phyloP scores from a whole-genome alignment of 2,113 vertebrate genomes.

The Oceanodroma tethys region DNA sequence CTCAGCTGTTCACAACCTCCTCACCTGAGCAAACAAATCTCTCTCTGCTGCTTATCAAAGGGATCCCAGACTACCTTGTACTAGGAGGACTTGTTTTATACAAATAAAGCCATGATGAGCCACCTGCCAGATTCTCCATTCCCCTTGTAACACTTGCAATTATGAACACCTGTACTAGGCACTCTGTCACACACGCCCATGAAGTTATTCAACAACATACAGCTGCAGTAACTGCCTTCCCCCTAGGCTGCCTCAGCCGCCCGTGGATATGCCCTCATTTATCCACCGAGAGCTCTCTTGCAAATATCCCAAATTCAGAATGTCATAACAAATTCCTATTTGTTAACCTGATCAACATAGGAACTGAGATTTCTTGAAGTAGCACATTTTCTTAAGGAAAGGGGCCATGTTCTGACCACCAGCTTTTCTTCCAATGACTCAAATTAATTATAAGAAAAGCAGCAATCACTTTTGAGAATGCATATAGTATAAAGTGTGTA shows the following conservation, averaged over 20 bases:
- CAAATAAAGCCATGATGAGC: background rate
- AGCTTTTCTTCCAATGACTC: background rate
- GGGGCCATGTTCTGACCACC: background rate
- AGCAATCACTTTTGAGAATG: background rate
- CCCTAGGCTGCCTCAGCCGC: background rate
- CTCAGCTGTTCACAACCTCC: background rate
- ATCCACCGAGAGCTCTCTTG: background rate
- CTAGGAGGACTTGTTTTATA: background rate
- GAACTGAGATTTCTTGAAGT: background rate
- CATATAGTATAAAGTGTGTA: background rate
- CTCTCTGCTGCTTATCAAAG: background rate
- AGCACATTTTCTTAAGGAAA: background rate
- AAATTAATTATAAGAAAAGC: background rate
- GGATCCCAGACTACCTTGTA: background rate
- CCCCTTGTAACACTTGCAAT: background rate
- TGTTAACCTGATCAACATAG: background rate
- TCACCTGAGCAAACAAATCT: background rate
- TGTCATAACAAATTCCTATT: background rate
- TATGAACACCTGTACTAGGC: background rate
- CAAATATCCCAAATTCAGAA: background rate
- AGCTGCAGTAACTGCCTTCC: background rate
- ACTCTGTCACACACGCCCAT: background rate
- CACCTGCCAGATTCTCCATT: background rate
- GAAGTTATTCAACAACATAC: background rate
- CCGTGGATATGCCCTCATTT: background rate